Evolutionary conservation across 1,140 invertebrate species (phyloP).

Genomic region (Scaptomyza graminum): DNA sequence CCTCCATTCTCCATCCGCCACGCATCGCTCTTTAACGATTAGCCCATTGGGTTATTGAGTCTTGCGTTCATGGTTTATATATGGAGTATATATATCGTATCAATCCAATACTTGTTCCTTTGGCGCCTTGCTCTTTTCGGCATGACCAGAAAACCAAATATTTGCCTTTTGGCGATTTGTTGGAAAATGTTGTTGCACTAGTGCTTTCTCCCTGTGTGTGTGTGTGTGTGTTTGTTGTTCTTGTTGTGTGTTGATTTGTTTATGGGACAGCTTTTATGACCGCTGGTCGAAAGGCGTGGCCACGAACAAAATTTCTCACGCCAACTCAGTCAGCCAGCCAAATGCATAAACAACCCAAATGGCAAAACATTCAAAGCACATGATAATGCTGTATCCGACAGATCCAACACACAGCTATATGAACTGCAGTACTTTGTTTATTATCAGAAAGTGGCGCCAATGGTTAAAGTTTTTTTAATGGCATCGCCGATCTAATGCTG

Average conservation of each 20-base stretch:
- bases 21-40: not conserved
- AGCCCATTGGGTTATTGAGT: constrained; percentile 15
- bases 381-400: constrained; percentile 15
- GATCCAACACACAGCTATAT: constrained; percentile 15
- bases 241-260: constrained; percentile 46
- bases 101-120: constrained; percentile 28
- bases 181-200: constrained; percentile 24
- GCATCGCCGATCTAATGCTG: constrained; percentile 26
- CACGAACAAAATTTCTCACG: constrained; percentile 66
- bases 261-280: constrained; percentile 42
- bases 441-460: constrained; percentile 81
- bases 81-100: constrained; percentile 22
- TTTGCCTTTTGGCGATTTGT: constrained; percentile 62
- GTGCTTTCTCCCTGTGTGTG: not conserved
- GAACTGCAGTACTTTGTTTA: constrained; percentile 53
- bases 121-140: constrained; percentile 66
- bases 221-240: constrained; percentile 17
- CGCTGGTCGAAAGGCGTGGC: constrained; percentile 47
- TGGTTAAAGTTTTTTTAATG: constrained; percentile 74
- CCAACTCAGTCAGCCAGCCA: constrained; percentile 1
- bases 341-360: constrained; percentile 58
- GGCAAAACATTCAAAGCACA: constrained; percentile 18
- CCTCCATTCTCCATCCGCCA: too few relatives aligned
- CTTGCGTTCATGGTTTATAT: constrained; percentile 19
- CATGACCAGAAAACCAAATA: constrained; percentile 79